Evolutionary conservation across 2,888 invertebrate genomes (phyloP).

Genomic region (Mechanitis messenoides): DNA sequence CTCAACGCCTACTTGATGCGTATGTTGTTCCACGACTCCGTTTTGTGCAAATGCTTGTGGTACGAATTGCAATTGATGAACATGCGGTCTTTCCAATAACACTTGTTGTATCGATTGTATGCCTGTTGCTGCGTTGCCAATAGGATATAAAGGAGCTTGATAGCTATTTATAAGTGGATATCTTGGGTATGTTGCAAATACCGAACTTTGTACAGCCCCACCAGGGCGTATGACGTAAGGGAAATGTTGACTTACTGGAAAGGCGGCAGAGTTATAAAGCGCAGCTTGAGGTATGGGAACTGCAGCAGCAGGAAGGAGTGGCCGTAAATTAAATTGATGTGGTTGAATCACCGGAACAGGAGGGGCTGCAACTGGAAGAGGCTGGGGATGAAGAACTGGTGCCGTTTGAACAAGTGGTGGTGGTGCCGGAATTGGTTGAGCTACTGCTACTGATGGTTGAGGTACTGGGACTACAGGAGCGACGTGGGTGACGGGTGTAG

Average conservation of each 20-base stretch:
- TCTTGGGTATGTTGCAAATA: slow-evolving; percentile 66
- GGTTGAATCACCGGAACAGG: slow-evolving; percentile 42
- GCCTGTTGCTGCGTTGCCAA: slow-evolving; percentile 29
- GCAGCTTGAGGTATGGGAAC: slow-evolving; percentile 44
- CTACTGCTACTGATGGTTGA: slow-evolving; percentile 44
- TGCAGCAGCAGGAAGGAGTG: slow-evolving; percentile 43
- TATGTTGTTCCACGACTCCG: slow-evolving; percentile 43
- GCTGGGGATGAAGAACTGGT: slow-evolving; percentile 38
- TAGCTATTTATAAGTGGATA: slow-evolving; percentile 57
- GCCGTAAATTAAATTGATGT: slow-evolving; percentile 46
- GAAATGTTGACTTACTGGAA: slow-evolving; percentile 29
- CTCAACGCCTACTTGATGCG: slow-evolving; percentile 37
- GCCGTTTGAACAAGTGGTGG: slow-evolving; percentile 40
- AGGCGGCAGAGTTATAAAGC: slow-evolving; percentile 37
- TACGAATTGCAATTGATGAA: slow-evolving; percentile 44
- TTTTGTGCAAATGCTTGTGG: slow-evolving; percentile 38
- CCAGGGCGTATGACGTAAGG: slow-evolving; percentile 66
- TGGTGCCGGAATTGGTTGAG: slow-evolving; percentile 49
- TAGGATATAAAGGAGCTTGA: slow-evolving; percentile 45
- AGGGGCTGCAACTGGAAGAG: slow-evolving; percentile 41
- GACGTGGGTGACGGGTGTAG: slow-evolving; percentile 33
- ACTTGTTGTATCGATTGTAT: slow-evolving; percentile 36
- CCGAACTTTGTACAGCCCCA: slow-evolving; percentile 62
- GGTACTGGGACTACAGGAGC: slow-evolving; percentile 46
- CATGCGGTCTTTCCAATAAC: slow-evolving; percentile 48